Base-by-base conservation (phyloP, 2,888 invertebrate species). In the Abrostola tripartita region DNA sequence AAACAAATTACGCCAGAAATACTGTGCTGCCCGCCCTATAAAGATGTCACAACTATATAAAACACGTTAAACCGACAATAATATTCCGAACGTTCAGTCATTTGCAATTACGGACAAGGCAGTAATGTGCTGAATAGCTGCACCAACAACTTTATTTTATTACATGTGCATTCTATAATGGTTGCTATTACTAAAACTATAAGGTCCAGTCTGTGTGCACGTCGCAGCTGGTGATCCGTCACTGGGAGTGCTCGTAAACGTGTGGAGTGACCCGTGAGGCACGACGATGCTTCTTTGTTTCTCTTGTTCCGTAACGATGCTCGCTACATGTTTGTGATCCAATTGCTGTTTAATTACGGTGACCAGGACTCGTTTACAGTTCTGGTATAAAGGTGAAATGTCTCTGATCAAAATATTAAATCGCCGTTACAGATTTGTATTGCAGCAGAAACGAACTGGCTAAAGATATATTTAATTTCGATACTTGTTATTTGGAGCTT, bases 181-280 rank as follows among this genome's bases (percentile, higher is more conserved):
- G 40, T 42, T 52, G 44, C 54, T 65, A 49, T 36, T 10, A 9
- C 0, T 9, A 37, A 38, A 2, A 0, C 0, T 0, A n/a, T 75
- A 75, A 63, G 60, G 57, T 49, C 10, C 49, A 4, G 41, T 42
- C 36, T 52, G 51, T 10, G 6, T 44, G 41, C 7, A 11, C 37
- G 49, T 42, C 12, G 44, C 37, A 9, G 42, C 11, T 36, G 53
- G 66, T 50, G 40, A 67, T 76, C 68, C 73, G 71, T 71, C 68
- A 83, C 76, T 77, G 74, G 72, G 78, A 68, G 64, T 61, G 55
- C 61, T 76, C 78, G 74, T 74, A 74, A 76, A 79, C 74, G 71
- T 68, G 71, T 69, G 61, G 65, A 76, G 70, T 71, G 65, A 72
- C 73, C 71, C 65, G 75, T 74, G 60, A 74, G 62, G 59, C 67